These are phyloP conservation scores for Delia radicum DNA, from an alignment of 1,140 invertebrate species.

Conservation along the genomic window DNA sequence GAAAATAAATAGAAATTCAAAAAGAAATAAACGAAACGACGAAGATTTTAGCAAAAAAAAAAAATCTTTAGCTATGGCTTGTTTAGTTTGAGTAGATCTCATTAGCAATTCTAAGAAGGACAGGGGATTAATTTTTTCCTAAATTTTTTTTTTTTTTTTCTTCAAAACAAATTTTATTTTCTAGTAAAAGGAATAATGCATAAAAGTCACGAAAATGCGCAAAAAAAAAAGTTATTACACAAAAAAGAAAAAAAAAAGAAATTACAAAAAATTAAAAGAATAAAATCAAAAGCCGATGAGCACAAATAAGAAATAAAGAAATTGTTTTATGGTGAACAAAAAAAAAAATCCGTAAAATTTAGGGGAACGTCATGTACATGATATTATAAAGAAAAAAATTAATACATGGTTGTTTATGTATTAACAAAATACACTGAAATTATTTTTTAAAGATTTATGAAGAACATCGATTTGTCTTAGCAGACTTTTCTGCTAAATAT, in stretches of 20 bases:
- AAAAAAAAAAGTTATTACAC: neutral
- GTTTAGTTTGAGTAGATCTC: constrained; percentile 38
- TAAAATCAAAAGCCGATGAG: constrained; percentile 56
- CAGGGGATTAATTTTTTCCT: constrained; percentile 1
- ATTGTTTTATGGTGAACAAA: constrained; percentile 24
- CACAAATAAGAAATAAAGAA: constrained; percentile 44
- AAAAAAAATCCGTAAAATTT: neutral
- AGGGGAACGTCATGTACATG: constrained; percentile 1
- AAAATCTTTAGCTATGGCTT: constrained; percentile 1
- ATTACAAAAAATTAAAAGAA: constrained; percentile 32
- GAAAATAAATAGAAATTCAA: constrained; percentile 5
- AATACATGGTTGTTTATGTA: neutral
- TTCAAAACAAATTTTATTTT: neutral
- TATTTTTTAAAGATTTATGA: neutral
- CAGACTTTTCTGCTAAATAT: too few relatives aligned
- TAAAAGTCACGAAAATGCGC: constrained; percentile 21
- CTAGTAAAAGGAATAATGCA: constrained; percentile 21
- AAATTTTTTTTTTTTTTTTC: neutral
- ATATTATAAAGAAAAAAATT: constrained; percentile 6
- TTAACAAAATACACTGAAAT: neutral
- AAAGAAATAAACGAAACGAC: neutral
- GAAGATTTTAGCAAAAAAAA: neutral
- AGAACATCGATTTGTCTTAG: too few relatives aligned
- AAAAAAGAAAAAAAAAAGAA: neutral
- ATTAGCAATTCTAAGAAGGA: constrained; percentile 44